Percentiles rank a stretch among this genome's conserved stretches.
phyloP scores from a whole-genome alignment of 2,797 vertebrate genomes.

The Botia kubotai region DNA sequence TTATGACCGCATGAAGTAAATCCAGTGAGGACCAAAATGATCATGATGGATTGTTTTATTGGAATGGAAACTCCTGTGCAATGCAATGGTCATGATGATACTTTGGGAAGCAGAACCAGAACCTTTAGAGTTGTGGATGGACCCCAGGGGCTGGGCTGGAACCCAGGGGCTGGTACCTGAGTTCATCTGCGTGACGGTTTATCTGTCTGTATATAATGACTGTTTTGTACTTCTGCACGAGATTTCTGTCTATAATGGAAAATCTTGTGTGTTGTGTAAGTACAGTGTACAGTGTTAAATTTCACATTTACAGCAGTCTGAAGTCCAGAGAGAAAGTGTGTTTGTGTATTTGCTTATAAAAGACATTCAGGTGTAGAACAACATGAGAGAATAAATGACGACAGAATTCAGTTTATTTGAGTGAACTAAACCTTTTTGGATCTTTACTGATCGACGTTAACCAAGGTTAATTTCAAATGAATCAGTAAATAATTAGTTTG shows the following conservation, averaged over 20 bases:
- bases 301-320: slow-evolving; percentile 15
- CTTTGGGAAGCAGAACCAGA: neutral
- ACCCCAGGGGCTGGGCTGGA: no score
- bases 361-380: neutral
- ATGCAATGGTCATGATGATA: no score
- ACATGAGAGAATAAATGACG: neutral
- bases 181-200: neutral
- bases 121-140: neutral
- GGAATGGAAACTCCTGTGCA: neutral
- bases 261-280: slow-evolving; percentile 67
- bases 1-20: slow-evolving; percentile 96
- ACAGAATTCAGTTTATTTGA: neutral
- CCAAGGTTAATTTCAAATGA: no score
- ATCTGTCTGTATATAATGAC: slow-evolving; percentile 33
- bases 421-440: no score
- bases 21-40: neutral
- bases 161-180: neutral
- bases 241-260: slow-evolving; percentile 51
- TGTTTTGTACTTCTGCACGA: slow-evolving; percentile 68
- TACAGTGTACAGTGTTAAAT: slow-evolving; percentile 56
- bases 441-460: no score
- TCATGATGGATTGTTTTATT: neutral
- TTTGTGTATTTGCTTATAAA: no score
- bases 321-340: slow-evolving; percentile 3
- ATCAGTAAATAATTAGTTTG: neutral